A percentile compares a stretch with the other conserved stretches of the same genome.
phyloP scores from a whole-genome alignment of 2,113 vertebrate species.

The Nesoenas mayeri region DNA sequence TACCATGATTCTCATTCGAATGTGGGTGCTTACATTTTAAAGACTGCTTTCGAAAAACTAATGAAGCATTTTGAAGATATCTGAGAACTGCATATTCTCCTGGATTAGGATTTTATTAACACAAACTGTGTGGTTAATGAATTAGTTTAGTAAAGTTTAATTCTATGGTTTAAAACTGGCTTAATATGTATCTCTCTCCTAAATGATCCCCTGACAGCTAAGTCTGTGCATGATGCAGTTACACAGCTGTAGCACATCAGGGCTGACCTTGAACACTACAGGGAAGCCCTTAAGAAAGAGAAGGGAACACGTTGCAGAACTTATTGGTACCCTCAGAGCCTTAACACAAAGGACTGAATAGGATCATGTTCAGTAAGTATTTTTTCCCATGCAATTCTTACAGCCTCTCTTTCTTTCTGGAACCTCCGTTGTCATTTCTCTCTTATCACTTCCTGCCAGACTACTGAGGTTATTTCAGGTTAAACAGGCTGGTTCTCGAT shows the following conservation, averaged over 20 bases:
- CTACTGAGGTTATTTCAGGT: neutral
- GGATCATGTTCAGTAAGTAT: neutral
- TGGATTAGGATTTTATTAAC: neutral
- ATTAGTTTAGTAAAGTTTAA: neutral
- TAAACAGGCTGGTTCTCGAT: neutral
- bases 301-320: neutral
- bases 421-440: neutral
- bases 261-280: neutral
- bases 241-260: neutral
- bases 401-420: neutral
- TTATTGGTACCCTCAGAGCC: neutral
- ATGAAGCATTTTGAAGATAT: neutral
- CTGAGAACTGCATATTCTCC: neutral
- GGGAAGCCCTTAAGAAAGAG: too few species aligned
- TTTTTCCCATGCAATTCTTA: neutral
- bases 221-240: neutral
- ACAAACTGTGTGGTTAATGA: neutral
- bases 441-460: neutral
- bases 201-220: neutral
- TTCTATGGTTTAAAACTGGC: neutral
- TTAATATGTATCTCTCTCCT: neutral
- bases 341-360: neutral
- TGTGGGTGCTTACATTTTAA: neutral
- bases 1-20: neutral
- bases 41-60: neutral